Conservation (phyloP, 2,113 vertebrate genomes). For the Podiceps cristatus region DNA sequence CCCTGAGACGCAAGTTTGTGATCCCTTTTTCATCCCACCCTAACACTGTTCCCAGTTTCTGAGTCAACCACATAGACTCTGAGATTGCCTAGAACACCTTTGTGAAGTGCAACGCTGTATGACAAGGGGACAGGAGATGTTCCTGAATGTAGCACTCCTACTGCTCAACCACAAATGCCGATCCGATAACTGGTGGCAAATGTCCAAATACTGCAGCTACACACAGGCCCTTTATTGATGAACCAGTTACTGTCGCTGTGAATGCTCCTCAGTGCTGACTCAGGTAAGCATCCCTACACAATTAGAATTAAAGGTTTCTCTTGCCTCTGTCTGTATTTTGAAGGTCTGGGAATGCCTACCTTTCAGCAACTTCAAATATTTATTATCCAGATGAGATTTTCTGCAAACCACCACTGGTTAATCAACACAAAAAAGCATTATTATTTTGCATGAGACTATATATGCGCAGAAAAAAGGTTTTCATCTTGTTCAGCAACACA, state of each 20-base stretch:
- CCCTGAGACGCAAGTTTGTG: neutral
- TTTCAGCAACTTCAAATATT: neutral
- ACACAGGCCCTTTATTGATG: neutral
- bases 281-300: neutral
- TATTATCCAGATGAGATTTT: neutral
- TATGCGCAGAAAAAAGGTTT: neutral
- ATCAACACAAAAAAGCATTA: neutral
- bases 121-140: neutral
- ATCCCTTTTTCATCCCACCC: neutral
- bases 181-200: neutral
- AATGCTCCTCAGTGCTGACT: neutral
- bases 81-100: neutral
- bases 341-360: neutral
- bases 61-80: neutral
- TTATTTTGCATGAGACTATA: neutral
- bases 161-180: neutral
- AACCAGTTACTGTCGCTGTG: neutral
- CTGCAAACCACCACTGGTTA: neutral
- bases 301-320: neutral
- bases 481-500: neutral
- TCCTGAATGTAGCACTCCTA: neutral
- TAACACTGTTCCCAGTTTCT: neutral
- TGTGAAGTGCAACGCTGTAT: neutral
- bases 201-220: neutral
- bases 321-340: neutral